A percentile compares a stretch with the other conserved stretches of the same genome.
Conservation (phyloP, 2,797 vertebrate genomes). For the Scomberomorus guttatus region DNA sequence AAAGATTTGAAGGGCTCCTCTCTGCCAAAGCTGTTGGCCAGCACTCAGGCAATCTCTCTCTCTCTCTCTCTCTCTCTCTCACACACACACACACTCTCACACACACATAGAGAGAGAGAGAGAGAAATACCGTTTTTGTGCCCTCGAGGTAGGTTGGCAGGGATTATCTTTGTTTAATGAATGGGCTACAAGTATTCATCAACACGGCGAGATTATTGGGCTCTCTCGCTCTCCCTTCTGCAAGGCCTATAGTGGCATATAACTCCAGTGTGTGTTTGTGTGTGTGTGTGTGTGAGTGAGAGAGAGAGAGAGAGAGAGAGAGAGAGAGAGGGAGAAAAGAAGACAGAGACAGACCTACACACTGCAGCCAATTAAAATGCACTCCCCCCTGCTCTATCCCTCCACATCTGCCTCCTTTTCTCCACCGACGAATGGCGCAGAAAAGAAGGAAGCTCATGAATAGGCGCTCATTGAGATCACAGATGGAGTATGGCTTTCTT, state of each 20-base stretch:
- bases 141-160: slow-evolving; percentile 88
- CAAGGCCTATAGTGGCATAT: slow-evolving; percentile 59
- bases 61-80: neutral
- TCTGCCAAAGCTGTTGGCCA: slow-evolving; percentile 74
- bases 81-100: slow-evolving; percentile 24
- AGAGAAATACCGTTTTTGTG: slow-evolving; percentile 80
- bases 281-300: slow-evolving; percentile 32
- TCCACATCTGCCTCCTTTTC: slow-evolving; percentile 96
- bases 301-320: slow-evolving; percentile 25
- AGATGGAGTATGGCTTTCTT: slow-evolving; percentile 96
- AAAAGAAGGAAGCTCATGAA: slow-evolving; percentile 87
- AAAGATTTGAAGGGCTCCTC: slow-evolving; percentile 82
- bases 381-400: slow-evolving; percentile 85
- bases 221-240: slow-evolving; percentile 68
- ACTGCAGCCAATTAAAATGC: slow-evolving; percentile 93
- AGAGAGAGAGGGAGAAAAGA: neutral
- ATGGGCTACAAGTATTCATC: slow-evolving; percentile 84
- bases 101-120: slow-evolving; percentile 12
- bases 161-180: slow-evolving; percentile 89
- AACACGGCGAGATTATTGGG: slow-evolving; percentile 80
- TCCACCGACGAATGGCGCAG: slow-evolving; percentile 83
- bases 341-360: slow-evolving; percentile 56
- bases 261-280: slow-evolving; percentile 56
- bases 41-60: slow-evolving; percentile 23
- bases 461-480: slow-evolving; percentile 96